These are phyloP conservation scores for Psilanteris sp. DNA, from an alignment of 1,140 invertebrate genomes.

Conservation along the genomic window DNA sequence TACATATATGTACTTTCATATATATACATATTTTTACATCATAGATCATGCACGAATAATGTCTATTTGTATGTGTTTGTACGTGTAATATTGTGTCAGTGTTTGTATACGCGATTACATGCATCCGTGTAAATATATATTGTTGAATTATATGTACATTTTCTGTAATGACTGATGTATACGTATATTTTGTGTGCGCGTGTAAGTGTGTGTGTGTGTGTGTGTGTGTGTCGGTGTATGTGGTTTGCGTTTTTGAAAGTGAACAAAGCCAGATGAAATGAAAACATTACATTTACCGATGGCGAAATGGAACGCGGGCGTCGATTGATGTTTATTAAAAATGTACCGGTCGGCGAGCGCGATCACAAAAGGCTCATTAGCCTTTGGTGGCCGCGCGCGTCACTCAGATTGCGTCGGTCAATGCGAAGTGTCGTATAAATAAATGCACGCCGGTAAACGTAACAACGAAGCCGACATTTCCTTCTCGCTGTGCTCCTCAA, in stretches of 20 bases:
- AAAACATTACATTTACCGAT: constrained; percentile 36
- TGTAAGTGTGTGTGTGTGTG: constrained; percentile 2
- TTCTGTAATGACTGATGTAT: too few species aligned
- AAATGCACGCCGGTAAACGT: constrained; percentile 50
- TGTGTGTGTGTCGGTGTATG: not conserved
- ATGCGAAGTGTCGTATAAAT: constrained; percentile 22
- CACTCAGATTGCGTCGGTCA: constrained; percentile 3
- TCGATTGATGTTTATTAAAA: constrained; percentile 24
- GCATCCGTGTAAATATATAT: too few species aligned
- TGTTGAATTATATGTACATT: too few species aligned
- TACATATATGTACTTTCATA: too few species aligned
- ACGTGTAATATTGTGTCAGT: too few species aligned
- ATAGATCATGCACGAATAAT: too few species aligned
- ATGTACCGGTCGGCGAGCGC: constrained; percentile 1
- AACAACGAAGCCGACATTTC: constrained; percentile 19
- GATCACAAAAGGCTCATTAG: constrained; percentile 9
- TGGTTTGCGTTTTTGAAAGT: constrained; percentile 31
- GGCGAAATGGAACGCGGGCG: constrained; percentile 28
- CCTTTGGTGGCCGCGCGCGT: not conserved
- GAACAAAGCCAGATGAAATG: constrained; percentile 17
- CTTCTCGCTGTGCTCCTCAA: constrained; percentile 19
- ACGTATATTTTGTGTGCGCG: too few species aligned
- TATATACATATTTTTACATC: too few species aligned
- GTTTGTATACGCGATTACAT: too few species aligned
- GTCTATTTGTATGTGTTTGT: too few species aligned